Percentiles rank a stretch among this genome's conserved stretches.
Evolutionary conservation across 2,797 vertebrate genomes (phyloP).

Genomic region (Anolis apletophallus): DNA sequence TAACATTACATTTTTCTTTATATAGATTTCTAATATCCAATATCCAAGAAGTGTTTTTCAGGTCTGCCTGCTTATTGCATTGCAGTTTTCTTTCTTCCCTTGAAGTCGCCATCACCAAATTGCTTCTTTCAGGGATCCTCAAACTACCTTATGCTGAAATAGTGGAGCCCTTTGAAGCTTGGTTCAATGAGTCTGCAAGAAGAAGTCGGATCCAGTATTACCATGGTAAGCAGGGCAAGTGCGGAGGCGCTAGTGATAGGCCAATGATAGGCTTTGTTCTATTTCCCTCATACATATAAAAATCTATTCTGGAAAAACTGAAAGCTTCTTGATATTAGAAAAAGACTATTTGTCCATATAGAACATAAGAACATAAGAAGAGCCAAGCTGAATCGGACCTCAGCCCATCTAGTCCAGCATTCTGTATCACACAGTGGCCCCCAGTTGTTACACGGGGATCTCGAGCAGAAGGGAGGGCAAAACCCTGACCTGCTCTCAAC

Average conservation of each 20-base stretch:
- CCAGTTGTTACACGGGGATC: no score
- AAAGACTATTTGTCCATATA: not conserved
- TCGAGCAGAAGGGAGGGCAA: no score
- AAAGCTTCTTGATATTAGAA: not conserved
- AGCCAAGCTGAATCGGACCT: no score
- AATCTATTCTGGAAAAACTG: not conserved
- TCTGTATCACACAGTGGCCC: no score
- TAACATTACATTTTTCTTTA: no score
- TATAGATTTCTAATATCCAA: no score
- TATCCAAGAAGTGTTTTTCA: no score
- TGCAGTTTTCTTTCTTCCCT: no score
- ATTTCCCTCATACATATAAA: not conserved
- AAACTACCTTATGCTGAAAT: slow-evolving; percentile 85
- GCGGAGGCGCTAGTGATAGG: not conserved
- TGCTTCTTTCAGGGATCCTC: slow-evolving; percentile 75
- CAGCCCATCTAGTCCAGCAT: no score
- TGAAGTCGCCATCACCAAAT: not conserved
- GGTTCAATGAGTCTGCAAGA: slow-evolving; percentile 78
- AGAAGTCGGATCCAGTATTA: slow-evolving; percentile 83
- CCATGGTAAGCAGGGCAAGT: slow-evolving; percentile 67
- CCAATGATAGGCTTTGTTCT: not conserved
- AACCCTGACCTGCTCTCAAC: no score
- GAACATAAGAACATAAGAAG: no score
- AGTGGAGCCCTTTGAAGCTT: slow-evolving; percentile 85
- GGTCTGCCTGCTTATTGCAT: no score